Base-by-base conservation (phyloP, 2,888 invertebrate species). In the Reticulitermes lucifugus region DNA sequence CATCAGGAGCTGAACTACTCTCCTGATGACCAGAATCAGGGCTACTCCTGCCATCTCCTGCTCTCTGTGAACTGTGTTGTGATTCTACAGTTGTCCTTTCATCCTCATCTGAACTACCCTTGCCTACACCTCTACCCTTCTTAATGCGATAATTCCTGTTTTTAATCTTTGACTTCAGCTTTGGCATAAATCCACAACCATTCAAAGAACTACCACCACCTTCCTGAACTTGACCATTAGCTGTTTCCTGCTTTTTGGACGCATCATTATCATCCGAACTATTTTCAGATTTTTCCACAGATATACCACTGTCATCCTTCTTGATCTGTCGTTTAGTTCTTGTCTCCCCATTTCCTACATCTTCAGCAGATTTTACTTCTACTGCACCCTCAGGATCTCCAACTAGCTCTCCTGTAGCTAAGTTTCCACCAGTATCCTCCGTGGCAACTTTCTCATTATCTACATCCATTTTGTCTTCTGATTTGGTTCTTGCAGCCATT, bases 81-180 rank as follows among this genome's bases (percentile, higher is more conserved):
- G 77, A 65, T 73, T 85, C 84, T 59, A 81, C 65, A 4, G 46
- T 60, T 51, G 35, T 35, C 29, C 65, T 21, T 29, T 55, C 79
- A 29, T n/a, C 71, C 51, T 84, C 83, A 46, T 84, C 86, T 14
- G 85, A 86, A 84, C 86, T 86, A n/a, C 79, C 84, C 18, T 85
- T 73, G 10, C 70, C 84, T n/a, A 81, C 41, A 59, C 81, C 79
- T 29, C 88, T 88, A 79, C 84, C 88, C 80, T 87, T 88, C 86
- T 88, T 89, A 65, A 85, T 87, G 21, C 89, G 88, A 86, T 89
- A 90, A 87, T 89, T 89, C 82, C 90, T 89, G 43, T 88, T 89
- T 73, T 89, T 89, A 6, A 88, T 84, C 87, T 88, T 89, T 14
- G 88, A 88, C 84, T 89, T 88, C 7, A 88, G 86, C 85, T 88